phyloP scores from a whole-genome alignment of 37 sponge, comb jelly and placozoan species.

The Aphrocallistes beatrix region DNA sequence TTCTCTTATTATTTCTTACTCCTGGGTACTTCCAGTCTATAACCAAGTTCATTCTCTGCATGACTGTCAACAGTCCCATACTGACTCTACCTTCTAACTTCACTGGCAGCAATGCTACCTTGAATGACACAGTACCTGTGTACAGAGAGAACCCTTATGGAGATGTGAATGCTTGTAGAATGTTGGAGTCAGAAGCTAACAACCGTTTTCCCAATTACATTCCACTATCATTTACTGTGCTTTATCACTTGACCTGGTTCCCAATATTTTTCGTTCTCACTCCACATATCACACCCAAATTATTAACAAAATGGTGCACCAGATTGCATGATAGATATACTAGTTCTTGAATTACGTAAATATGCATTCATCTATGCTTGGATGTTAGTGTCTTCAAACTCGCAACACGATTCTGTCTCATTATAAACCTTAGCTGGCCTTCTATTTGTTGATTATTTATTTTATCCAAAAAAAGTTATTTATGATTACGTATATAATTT shows the following conservation, averaged over 20 bases:
- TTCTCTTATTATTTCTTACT: neutral
- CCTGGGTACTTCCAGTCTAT: neutral
- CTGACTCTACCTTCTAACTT: neutral
- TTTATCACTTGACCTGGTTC: neutral
- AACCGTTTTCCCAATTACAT: neutral
- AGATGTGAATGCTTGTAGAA: neutral
- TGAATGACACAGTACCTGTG: neutral
- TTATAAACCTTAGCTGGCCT: too few species aligned
- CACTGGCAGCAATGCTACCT: neutral
- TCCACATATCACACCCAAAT: neutral
- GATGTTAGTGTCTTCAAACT: too few species aligned
- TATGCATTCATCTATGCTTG: too few species aligned
- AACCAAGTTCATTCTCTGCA: neutral
- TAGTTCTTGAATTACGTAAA: too few species aligned
- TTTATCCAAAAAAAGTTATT: too few species aligned
- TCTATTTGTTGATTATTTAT: too few species aligned
- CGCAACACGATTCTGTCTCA: too few species aligned
- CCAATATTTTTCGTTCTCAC: neutral
- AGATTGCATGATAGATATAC: too few species aligned
- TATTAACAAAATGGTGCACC: neutral
- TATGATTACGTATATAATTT: too few species aligned
- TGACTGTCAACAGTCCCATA: neutral
- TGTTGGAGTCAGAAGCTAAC: neutral
- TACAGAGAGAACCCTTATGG: neutral
- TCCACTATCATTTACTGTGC: neutral